Conservation (phyloP, 2,888 invertebrate species). For the Pherbina coryleti region DNA sequence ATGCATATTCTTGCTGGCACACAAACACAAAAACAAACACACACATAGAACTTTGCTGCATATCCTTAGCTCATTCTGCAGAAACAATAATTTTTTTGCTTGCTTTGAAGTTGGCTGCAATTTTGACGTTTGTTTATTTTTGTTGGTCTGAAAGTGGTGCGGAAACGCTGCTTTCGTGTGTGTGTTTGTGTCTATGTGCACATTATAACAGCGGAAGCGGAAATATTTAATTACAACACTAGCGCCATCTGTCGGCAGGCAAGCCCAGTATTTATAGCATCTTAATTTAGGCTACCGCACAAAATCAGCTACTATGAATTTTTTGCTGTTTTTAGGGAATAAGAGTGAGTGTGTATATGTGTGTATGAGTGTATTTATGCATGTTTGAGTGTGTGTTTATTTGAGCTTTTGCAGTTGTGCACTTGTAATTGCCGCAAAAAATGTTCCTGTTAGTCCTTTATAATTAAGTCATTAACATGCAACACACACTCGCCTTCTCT, state of each 20-base stretch:
- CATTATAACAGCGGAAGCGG: conserved; percentile 12
- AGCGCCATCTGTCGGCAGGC: conserved; percentile 33
- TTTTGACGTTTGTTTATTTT: not conserved
- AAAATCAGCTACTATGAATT: not conserved
- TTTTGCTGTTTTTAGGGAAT: not conserved
- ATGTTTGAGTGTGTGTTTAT: not conserved
- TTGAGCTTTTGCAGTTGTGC: conserved; percentile 1
- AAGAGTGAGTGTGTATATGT: not conserved
- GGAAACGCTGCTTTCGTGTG: not conserved
- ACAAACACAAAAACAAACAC: not conserved
- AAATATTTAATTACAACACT: conserved; percentile 37
- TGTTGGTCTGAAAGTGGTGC: not conserved
- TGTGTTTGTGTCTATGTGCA: conserved; percentile 16
- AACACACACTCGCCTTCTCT: not conserved
- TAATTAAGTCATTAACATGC: conserved; percentile 20
- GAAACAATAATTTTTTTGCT: conserved; percentile 14
- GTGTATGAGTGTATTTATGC: not conserved
- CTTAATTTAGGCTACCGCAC: not conserved
- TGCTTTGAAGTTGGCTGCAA: not conserved
- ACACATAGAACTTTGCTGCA: not conserved
- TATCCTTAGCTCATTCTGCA: not conserved
- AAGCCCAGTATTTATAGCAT: conserved; percentile 28
- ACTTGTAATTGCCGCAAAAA: conserved; percentile 7
- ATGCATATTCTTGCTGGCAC: not conserved
- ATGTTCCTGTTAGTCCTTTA: not conserved